Percentiles rank a stretch among this genome's conserved stretches.
Conservation (phyloP, 2,888 invertebrate genomes). For the Eristalis tenax region DNA sequence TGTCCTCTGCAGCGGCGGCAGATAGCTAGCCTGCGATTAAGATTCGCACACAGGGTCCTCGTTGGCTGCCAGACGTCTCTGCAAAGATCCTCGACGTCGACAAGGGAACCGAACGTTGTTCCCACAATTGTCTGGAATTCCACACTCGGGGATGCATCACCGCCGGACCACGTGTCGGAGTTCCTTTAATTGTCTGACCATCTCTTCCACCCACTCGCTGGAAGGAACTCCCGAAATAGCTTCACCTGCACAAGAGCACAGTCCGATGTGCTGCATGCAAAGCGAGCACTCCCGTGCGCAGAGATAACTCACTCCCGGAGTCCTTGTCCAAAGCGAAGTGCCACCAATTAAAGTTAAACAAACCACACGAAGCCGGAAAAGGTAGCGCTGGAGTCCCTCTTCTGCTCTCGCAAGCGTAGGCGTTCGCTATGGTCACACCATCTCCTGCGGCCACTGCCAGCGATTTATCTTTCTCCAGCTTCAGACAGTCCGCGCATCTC, state of each 20-base stretch:
- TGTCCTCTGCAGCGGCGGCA: too few relatives aligned
- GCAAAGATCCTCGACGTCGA: background rate
- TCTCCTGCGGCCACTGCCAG: conserved; percentile 44
- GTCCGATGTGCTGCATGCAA: conserved; percentile 16
- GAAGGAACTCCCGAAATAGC: background rate
- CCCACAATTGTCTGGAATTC: background rate
- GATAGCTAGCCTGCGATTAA: too few relatives aligned
- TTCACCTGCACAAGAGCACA: conserved; percentile 1
- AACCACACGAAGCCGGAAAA: conserved; percentile 69
- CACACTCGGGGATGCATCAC: background rate
- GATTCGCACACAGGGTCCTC: too few relatives aligned
- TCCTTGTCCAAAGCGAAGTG: conserved; percentile 45
- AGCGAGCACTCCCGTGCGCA: conserved; percentile 6
- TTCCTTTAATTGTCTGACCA: background rate
- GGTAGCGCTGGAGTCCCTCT: conserved; percentile 29
- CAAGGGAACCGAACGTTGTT: background rate
- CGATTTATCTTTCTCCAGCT: conserved; percentile 63
- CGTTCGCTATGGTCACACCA: conserved; percentile 67
- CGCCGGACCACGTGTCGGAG: background rate
- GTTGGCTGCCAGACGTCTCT: too few relatives aligned
- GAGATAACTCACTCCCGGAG: conserved; percentile 42
- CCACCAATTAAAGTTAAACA: conserved; percentile 67
- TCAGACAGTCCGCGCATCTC: conserved; percentile 53
- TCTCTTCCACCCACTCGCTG: background rate
- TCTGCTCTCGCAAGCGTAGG: conserved; percentile 47